Evolutionary conservation across 2,888 invertebrate genomes (phyloP).

Genomic region (Icerya purchasi): DNA sequence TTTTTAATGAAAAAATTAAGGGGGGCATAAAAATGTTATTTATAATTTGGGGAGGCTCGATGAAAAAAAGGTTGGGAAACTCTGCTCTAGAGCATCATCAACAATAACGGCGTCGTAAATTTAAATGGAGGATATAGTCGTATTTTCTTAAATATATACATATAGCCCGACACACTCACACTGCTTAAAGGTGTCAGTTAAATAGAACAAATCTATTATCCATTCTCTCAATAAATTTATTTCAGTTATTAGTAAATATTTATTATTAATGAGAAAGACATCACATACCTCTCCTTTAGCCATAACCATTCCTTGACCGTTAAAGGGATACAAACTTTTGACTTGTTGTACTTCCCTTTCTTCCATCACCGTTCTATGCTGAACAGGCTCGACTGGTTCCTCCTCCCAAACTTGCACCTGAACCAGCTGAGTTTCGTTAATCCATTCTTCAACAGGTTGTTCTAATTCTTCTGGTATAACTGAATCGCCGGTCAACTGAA

Average conservation of each 20-base stretch:
- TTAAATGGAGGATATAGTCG: no score
- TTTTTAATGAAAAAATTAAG: no score
- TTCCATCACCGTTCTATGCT: slow-evolving; percentile 67
- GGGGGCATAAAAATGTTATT: no score
- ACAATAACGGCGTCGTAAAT: no score
- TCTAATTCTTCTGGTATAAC: slow-evolving; percentile 28
- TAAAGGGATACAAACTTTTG: slow-evolving; percentile 68
- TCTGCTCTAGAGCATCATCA: not conserved
- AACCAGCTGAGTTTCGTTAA: slow-evolving; percentile 56
- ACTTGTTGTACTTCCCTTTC: slow-evolving; percentile 73
- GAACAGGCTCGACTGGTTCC: slow-evolving; percentile 62
- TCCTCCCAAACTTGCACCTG: slow-evolving; percentile 87
- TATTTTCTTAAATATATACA: no score
- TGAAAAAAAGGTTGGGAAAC: no score
- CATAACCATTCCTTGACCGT: slow-evolving; percentile 79
- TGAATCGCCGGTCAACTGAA: slow-evolving; percentile 37
- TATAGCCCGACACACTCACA: no score
- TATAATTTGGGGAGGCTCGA: no score
- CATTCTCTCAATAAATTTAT: not conserved
- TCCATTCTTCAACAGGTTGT: slow-evolving; percentile 40
- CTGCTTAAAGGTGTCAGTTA: no score
- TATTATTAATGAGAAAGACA: not conserved
- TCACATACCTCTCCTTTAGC: slow-evolving; percentile 63
- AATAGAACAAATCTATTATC: no score
- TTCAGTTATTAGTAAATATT: not conserved